Evolutionary conservation across 2,888 invertebrate genomes (phyloP), one percentile per base, ranked within the genome.

Genomic region (Agrochola macilenta): DNA sequence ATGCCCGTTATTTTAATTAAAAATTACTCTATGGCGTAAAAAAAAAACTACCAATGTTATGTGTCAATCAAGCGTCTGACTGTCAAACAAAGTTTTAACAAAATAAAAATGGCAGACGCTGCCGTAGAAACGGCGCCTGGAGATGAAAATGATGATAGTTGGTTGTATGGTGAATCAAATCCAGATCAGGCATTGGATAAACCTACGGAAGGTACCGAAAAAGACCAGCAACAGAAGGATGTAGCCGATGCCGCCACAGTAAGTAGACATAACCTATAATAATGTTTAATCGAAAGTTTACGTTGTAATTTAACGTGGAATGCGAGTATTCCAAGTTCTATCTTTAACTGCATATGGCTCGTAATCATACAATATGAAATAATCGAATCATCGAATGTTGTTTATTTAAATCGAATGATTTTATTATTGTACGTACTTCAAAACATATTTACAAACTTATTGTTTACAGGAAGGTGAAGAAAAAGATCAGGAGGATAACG

Each of bases 161-260:
- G 98, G 98, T 96, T 99, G 80, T 99, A 99, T 91, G 99, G 99
- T 35, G 98, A 98, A 90, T 97, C 98, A 1, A 97, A 97, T 89
- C 97, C 97, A 54, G 97, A 97, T 69, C 93, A 92, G 81, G 74
- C 77, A 68, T 82, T 83, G 20, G 92, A 92, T 23, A 92, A 93
- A 83, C 81, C 87, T 39, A 69, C 89, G 17, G 90, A 90, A 82
- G 83, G 76, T 68, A 84, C 65, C 60, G 94, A 92, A 65, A 94
- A 93, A 85, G 84, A 87, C 5, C 87, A 89, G 79, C 82, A 88
- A 76, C 85, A 85, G 68, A 69, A 85, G 8, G 90, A 87, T 71
- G 69, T 74, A 57, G 79, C 78, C 9, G 87, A 86, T 54, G 87
- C 76, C 43, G 84, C 80, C n/a, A 79, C 79, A 66, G 90, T 89